Evolutionary conservation across 1,140 invertebrate genomes (phyloP).

Genomic region (Diploscapter pachys): DNA sequence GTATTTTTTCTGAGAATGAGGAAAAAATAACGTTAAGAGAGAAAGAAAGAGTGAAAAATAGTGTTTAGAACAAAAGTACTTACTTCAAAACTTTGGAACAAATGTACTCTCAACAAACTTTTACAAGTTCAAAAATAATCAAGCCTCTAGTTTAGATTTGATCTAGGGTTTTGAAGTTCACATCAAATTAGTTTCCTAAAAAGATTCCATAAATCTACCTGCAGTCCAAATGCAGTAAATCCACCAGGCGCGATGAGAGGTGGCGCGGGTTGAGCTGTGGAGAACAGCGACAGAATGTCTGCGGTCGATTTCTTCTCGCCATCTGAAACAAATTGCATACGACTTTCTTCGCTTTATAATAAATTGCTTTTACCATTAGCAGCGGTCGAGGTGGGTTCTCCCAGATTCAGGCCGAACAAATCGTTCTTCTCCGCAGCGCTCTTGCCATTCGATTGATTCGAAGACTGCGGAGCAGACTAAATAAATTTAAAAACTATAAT

Average conservation of each 20-base stretch:
- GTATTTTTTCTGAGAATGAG: too few species aligned
- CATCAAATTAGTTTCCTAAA: background rate
- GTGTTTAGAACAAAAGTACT: background rate
- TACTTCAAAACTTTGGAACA: background rate
- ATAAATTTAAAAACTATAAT: too few species aligned
- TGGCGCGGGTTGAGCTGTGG: background rate
- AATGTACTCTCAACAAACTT: background rate
- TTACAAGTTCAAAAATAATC: slow-evolving; percentile 1
- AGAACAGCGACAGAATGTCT: slow-evolving; percentile 25
- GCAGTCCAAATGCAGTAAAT: slow-evolving; percentile 29
- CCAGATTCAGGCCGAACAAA: slow-evolving; percentile 6
- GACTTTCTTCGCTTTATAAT: background rate
- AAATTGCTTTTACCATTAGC: background rate
- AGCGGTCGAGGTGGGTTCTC: background rate
- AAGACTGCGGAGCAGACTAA: too few species aligned
- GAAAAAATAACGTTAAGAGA: too few species aligned
- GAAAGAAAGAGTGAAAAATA: slow-evolving; percentile 1
- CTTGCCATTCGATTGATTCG: too few species aligned
- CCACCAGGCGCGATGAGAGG: slow-evolving; percentile 26
- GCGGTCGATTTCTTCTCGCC: slow-evolving; percentile 16
- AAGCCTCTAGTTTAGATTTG: background rate
- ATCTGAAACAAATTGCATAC: background rate
- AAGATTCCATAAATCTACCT: background rate
- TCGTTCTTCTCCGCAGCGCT: background rate
- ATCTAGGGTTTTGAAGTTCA: background rate